phyloP scores from a whole-genome alignment of 1,140 invertebrate species.

The Drosophila nigromelanica region DNA sequence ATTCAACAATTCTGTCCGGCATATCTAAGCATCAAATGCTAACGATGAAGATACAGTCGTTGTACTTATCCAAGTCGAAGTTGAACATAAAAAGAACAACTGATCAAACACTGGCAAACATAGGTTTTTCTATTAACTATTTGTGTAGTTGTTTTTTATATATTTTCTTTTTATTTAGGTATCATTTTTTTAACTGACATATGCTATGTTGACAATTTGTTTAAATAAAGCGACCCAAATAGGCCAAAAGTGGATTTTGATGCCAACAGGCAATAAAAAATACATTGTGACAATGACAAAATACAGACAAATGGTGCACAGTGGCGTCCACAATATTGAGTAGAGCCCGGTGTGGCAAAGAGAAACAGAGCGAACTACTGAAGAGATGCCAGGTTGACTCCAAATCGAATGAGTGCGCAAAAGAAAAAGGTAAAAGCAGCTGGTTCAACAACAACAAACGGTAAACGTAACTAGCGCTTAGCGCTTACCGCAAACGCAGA shows the following conservation, averaged over 20 bases:
- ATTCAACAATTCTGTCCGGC: constrained; percentile 3
- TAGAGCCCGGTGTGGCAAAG: constrained; percentile 1
- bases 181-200: not conserved
- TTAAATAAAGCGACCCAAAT: constrained; percentile 68
- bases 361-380: constrained; percentile 23
- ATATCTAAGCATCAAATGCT: constrained; percentile 1
- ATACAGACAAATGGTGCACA: constrained; percentile 54
- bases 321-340: constrained; percentile 43
- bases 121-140: constrained; percentile 21
- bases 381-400: constrained; percentile 37
- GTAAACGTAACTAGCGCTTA: constrained; percentile 56
- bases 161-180: not conserved
- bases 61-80: not conserved
- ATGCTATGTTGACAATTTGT: constrained; percentile 42
- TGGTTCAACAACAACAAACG: constrained; percentile 58
- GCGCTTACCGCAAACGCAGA: constrained; percentile 39
- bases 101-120: constrained; percentile 27
- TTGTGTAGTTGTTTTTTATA: constrained; percentile 45
- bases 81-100: constrained; percentile 9
- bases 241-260: constrained; percentile 67
- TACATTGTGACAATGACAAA: constrained; percentile 59
- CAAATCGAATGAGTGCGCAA: constrained; percentile 47
- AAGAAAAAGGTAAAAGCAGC: constrained; percentile 80
- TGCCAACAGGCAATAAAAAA: constrained; percentile 56
- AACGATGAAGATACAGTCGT: constrained; percentile 1